Percentiles rank a stretch among this genome's conserved stretches.
Conservation (phyloP, 1,140 invertebrate species). For the Drosophila littoralis region DNA sequence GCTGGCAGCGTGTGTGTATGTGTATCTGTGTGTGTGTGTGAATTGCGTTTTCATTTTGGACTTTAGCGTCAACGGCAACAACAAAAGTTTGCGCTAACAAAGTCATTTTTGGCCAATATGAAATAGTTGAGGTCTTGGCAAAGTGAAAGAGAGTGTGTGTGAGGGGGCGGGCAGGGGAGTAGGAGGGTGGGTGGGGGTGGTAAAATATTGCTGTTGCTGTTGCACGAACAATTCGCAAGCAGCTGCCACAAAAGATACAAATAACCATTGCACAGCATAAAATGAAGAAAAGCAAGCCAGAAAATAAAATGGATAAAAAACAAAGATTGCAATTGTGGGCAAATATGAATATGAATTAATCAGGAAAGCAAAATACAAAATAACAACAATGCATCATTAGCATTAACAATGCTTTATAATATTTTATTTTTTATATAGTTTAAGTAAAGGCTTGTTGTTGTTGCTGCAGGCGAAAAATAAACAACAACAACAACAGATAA, state of each 20-base stretch:
- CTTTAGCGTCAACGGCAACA: slow-evolving; percentile 46
- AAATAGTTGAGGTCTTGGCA: slow-evolving; percentile 53
- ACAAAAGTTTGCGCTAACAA: slow-evolving; percentile 55
- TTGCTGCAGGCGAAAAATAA: slow-evolving; percentile 26
- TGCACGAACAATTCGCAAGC: slow-evolving; percentile 49
- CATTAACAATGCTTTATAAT: slow-evolving; percentile 51
- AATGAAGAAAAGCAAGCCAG: slow-evolving; percentile 4
- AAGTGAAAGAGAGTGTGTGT: background rate
- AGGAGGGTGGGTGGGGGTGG: too few relatives aligned
- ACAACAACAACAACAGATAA: slow-evolving; percentile 17
- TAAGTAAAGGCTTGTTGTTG: slow-evolving; percentile 24
- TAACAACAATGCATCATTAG: slow-evolving; percentile 57
- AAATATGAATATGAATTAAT: slow-evolving; percentile 37
- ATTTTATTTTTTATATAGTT: slow-evolving; percentile 25
- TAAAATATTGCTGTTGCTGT: slow-evolving; percentile 9
- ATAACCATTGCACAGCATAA: slow-evolving; percentile 44
- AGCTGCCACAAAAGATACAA: slow-evolving; percentile 44
- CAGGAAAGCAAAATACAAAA: slow-evolving; percentile 1
- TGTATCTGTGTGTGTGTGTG: slow-evolving; percentile 23
- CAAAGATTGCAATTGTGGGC: slow-evolving; percentile 35
- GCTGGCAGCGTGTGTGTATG: slow-evolving; percentile 15
- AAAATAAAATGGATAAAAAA: slow-evolving; percentile 2
- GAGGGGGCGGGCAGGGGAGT: background rate
- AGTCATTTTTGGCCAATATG: slow-evolving; percentile 63
- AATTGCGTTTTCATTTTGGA: slow-evolving; percentile 68